Evolutionary conservation across 1,140 invertebrate species (phyloP).

Genomic region (Carposina sasakii): DNA sequence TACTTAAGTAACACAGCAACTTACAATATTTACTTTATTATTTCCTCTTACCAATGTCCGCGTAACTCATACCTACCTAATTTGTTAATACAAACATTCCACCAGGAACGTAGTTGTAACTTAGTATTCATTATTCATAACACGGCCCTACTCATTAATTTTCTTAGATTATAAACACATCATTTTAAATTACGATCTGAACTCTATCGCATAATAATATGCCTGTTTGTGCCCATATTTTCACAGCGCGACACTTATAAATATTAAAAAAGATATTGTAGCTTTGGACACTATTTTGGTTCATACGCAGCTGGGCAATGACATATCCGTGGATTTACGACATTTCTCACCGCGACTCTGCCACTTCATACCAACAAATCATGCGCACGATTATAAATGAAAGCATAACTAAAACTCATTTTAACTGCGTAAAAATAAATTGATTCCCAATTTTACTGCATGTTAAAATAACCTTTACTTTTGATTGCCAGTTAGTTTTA

Average conservation of each 20-base stretch:
- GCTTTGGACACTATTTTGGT: slow-evolving; percentile 36
- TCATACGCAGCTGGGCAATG: slow-evolving; percentile 48
- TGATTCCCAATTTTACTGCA: slow-evolving; percentile 64
- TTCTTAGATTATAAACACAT: too few relatives aligned
- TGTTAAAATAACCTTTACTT: slow-evolving; percentile 63
- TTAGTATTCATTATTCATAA: too few relatives aligned
- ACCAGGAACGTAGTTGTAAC: too few relatives aligned
- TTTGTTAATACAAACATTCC: too few relatives aligned
- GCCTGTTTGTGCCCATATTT: too few relatives aligned
- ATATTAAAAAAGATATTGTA: slow-evolving; percentile 33
- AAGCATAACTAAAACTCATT: slow-evolving; percentile 39
- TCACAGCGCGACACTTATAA: slow-evolving; percentile 11
- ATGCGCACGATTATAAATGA: slow-evolving; percentile 38
- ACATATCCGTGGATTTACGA: slow-evolving; percentile 56
- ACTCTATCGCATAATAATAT: too few relatives aligned
- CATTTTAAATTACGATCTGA: too few relatives aligned
- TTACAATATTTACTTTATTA: too few relatives aligned
- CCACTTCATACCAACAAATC: slow-evolving; percentile 53
- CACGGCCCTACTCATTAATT: too few relatives aligned
- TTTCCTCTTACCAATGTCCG: too few relatives aligned
- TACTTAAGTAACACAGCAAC: too few relatives aligned
- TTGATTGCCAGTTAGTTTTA: slow-evolving; percentile 50
- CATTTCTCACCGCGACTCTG: slow-evolving; percentile 50
- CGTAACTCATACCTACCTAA: too few relatives aligned
- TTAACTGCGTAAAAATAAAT: slow-evolving; percentile 56